These are phyloP conservation scores for Diaperis boleti DNA, from an alignment of 2,888 invertebrate genomes.

Conservation along the genomic window DNA sequence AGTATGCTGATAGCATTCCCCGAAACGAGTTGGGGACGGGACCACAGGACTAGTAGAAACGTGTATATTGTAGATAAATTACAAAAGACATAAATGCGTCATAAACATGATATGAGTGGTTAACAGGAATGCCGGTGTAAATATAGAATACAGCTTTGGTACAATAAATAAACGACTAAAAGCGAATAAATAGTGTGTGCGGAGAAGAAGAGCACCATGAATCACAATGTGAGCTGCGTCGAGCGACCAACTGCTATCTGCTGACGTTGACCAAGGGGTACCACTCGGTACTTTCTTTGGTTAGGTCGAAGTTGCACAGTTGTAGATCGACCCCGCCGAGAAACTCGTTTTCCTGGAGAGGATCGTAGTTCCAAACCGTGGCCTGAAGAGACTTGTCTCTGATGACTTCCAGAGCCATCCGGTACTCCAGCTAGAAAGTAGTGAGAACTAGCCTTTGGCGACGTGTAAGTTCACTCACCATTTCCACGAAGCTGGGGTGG, in stretches of 20 bases:
- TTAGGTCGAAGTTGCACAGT: constrained; percentile 78
- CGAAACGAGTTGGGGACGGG: too few relatives aligned
- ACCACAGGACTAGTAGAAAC: neutral
- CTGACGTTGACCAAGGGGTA: constrained; percentile 74
- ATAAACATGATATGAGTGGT: constrained; percentile 17
- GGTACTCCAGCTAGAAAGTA: constrained; percentile 89
- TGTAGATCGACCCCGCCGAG: constrained; percentile 91
- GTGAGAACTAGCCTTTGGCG: too few relatives aligned
- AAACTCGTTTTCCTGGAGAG: constrained; percentile 94
- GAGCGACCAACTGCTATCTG: constrained; percentile 56
- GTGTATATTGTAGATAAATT: constrained; percentile 38
- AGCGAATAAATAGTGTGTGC: constrained; percentile 10
- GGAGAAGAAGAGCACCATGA: constrained; percentile 19
- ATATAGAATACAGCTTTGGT: constrained; percentile 28
- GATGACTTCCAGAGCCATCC: constrained; percentile 85
- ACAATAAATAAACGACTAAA: constrained; percentile 28
- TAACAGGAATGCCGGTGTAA: constrained; percentile 18
- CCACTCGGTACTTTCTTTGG: constrained; percentile 87
- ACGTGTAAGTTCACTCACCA: constrained; percentile 78
- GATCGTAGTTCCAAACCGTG: constrained; percentile 95
- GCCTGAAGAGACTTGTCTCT: constrained; percentile 85
- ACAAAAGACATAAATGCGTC: constrained; percentile 34
- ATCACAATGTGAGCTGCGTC: constrained; percentile 11
- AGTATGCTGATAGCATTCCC: too few relatives aligned
- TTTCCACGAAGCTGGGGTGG: constrained; percentile 98